Percentiles rank a stretch among this genome's conserved stretches.
phyloP scores from a whole-genome alignment of 2,888 invertebrate species.

The Operophtera brumata region DNA sequence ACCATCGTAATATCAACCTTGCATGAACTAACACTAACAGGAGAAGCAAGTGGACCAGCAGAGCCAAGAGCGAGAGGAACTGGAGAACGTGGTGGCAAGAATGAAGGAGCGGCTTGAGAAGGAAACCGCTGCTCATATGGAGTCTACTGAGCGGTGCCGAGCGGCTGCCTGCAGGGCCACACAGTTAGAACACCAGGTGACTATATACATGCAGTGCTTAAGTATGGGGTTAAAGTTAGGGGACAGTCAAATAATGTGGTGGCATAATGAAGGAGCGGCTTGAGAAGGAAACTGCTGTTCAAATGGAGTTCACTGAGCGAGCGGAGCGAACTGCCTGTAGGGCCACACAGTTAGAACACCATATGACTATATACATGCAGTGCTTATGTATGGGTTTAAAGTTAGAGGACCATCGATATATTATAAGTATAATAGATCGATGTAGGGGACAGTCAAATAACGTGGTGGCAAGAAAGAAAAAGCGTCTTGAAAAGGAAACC shows the following conservation, averaged over 20 bases:
- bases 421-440: no score
- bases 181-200: slow-evolving; percentile 81
- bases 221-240: not conserved
- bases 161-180: slow-evolving; percentile 79
- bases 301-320: not conserved
- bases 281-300: not conserved
- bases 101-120: slow-evolving; percentile 94
- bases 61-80: slow-evolving; percentile 95
- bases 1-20: slow-evolving; percentile 30
- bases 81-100: slow-evolving; percentile 89
- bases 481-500: not conserved
- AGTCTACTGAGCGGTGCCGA: slow-evolving; percentile 87
- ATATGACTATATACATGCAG: not conserved
- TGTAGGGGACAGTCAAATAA: not conserved
- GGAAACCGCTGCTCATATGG: slow-evolving; percentile 92
- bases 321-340: not conserved
- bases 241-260: not conserved
- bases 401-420: no score
- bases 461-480: no score
- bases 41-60: slow-evolving; percentile 95
- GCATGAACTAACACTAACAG: slow-evolving; percentile 61
- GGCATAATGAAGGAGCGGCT: not conserved
- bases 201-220: not conserved
- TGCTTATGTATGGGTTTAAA: not conserved
- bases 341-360: not conserved